Base-by-base conservation (phyloP, 2,888 invertebrate genomes). In the Craniophora ligustri region DNA sequence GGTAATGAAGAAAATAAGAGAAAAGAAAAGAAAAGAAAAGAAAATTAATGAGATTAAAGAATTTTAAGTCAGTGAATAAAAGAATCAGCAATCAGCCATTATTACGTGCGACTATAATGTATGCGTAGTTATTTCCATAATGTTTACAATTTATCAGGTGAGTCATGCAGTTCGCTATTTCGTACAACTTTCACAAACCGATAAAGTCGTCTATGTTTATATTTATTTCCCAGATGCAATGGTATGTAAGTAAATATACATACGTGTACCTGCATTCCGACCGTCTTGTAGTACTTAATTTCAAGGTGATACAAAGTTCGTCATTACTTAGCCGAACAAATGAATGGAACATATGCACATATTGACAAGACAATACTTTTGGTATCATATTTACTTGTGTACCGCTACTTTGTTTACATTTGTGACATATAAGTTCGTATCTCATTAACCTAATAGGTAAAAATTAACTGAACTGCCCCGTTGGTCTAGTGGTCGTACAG, bases 121-220 rank as follows among this genome's bases (percentile, higher is more conserved):
- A n/a, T 26, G n/a, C 26, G 8, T 8, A n/a, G n/a, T 26, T 26
- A n/a, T 26, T n/a, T n/a, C n/a, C n/a, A n/a, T n/a, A n/a, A n/a
- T n/a, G n/a, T n/a, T 26, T n/a, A 26, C n/a, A 26, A n/a, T 26
- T 26, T 13, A 19, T 36, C 10, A 36, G n/a, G 19, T 36, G 18
- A 36, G 11, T 36, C 42, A 64, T 30, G 11, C 8, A 26, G n/a
- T n/a, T 11, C 26, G 31, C 14, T 6, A 19, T 8, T n/a, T 13
- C 26, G 26, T 14, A 66, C 34, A 47, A 28, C 42, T 66, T 61
- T 47, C 40, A 16, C 26, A 35, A 35, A 53, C 5, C 10, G 10
- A 31, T 26, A 28, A n/a, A 8, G 11, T 38, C 8, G 40, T 23
- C 44, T 59, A 32, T 46, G 41, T 65, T 55, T 45, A 28, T 31